Percentiles rank a stretch among this genome's conserved stretches.
Conservation (phyloP, 1,140 invertebrate genomes). For the Adelges cooleyi region DNA sequence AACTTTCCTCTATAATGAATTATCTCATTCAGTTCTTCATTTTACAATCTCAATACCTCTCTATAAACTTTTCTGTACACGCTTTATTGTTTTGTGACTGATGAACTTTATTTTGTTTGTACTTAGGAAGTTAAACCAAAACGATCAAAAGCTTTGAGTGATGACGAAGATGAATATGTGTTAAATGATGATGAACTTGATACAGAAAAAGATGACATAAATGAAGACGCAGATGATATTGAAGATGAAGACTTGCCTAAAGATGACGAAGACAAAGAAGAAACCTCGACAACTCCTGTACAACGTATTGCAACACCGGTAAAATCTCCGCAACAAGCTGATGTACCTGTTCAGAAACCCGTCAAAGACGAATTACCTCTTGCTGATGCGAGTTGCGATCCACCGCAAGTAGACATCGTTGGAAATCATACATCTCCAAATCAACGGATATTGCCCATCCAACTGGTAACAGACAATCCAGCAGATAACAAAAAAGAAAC, state of each 20-base stretch:
- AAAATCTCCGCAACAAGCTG: not conserved
- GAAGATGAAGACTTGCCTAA: constrained; percentile 33
- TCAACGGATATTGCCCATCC: not conserved
- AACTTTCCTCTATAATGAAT: too few relatives aligned
- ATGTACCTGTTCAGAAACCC: not conserved
- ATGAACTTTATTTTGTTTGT: constrained; percentile 4
- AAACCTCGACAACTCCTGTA: constrained; percentile 22
- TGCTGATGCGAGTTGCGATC: not conserved
- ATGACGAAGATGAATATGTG: constrained; percentile 37
- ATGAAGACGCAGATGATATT: constrained; percentile 35
- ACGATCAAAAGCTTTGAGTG: constrained; percentile 30
- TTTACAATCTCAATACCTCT: too few relatives aligned
- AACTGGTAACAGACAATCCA: not conserved
- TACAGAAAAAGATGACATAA: constrained; percentile 32
- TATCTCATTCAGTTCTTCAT: too few relatives aligned
- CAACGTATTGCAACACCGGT: not conserved
- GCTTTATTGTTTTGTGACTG: too few relatives aligned
- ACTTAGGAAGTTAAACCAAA: not conserved
- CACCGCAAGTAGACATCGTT: constrained; percentile 33
- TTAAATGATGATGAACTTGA: constrained; percentile 29
- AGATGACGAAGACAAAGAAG: constrained; percentile 7
- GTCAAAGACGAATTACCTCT: too few relatives aligned
- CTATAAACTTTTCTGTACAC: too few relatives aligned
- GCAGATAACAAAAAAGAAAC: too few relatives aligned
- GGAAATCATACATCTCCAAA: not conserved